Percentiles rank a stretch among this genome's conserved stretches.
These are phyloP conservation scores for Hirudinaria manillensis DNA, from an alignment of 2,888 invertebrate genomes.

Conservation along the genomic window DNA sequence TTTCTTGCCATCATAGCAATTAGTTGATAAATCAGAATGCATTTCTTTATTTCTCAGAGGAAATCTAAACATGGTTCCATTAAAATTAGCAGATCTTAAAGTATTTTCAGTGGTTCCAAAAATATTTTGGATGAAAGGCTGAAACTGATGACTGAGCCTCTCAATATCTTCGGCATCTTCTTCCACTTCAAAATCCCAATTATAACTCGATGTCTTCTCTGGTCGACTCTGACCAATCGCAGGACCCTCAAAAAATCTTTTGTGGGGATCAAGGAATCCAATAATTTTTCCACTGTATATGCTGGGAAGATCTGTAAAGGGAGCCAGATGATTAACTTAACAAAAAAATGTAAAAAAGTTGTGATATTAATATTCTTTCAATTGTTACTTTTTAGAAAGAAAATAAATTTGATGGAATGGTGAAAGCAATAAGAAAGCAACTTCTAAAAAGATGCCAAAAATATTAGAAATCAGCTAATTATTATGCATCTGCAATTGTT, in stretches of 20 bases:
- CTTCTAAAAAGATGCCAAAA: not conserved
- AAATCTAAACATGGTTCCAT: constrained; percentile 49
- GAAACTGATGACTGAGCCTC: constrained; percentile 39
- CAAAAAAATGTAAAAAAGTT: not conserved
- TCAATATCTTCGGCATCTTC: constrained; percentile 26
- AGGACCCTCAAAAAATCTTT: constrained; percentile 39
- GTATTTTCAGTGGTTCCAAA: constrained; percentile 40
- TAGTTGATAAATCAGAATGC: constrained; percentile 44
- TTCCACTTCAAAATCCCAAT: constrained; percentile 37
- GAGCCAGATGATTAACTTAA: not conserved
- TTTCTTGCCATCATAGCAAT: constrained; percentile 41
- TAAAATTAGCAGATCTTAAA: constrained; percentile 38
- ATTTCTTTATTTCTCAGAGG: constrained; percentile 42
- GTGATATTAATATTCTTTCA: not conserved
- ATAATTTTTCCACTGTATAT: constrained; percentile 45
- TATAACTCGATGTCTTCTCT: constrained; percentile 39
- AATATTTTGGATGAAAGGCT: constrained; percentile 40
- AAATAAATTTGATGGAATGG: not conserved
- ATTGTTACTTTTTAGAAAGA: not conserved
- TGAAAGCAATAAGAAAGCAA: not conserved
- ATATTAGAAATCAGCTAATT: not conserved
- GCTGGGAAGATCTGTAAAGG: constrained; percentile 44
- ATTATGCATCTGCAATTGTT: too few relatives aligned
- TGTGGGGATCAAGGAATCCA: constrained; percentile 47
- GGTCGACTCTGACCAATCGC: constrained; percentile 25